Percentiles rank a stretch among this genome's conserved stretches.
Conservation (phyloP, 1,140 invertebrate genomes). For the Schlechtendalia chinensis region DNA sequence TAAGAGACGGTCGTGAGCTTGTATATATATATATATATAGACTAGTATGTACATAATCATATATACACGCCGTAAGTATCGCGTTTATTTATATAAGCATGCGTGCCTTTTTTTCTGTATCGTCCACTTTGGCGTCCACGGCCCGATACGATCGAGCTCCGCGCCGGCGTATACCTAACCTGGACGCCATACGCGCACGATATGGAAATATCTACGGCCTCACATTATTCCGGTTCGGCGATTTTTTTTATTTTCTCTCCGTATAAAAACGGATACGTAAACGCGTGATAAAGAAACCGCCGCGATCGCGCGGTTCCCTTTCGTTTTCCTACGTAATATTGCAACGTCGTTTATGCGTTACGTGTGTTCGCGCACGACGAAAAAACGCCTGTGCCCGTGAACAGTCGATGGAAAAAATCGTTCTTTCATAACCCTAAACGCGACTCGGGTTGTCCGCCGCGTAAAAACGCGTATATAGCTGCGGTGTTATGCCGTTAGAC, state of each 20-base stretch:
- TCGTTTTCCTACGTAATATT: background rate
- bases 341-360: background rate
- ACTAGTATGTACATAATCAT: background rate
- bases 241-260: background rate
- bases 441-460: too few species aligned
- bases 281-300: background rate
- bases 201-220: background rate
- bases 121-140: too few species aligned
- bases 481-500: too few species aligned
- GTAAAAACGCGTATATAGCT: too few species aligned
- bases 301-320: background rate
- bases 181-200: too few species aligned
- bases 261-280: too few species aligned
- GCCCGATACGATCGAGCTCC: too few species aligned
- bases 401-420: slow-evolving; percentile 19
- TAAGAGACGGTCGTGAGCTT: slow-evolving; percentile 15
- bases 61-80: background rate
- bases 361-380: background rate
- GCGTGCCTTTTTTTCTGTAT: too few species aligned
- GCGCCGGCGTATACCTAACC: too few species aligned
- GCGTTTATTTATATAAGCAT: too few species aligned
- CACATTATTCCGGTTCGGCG: slow-evolving; percentile 35
- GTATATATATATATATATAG: too few species aligned
- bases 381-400: background rate
- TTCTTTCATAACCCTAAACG: too few species aligned